Base-by-base conservation (phyloP, 2,888 invertebrate genomes). In the Zhuqinia jingwanae region DNA sequence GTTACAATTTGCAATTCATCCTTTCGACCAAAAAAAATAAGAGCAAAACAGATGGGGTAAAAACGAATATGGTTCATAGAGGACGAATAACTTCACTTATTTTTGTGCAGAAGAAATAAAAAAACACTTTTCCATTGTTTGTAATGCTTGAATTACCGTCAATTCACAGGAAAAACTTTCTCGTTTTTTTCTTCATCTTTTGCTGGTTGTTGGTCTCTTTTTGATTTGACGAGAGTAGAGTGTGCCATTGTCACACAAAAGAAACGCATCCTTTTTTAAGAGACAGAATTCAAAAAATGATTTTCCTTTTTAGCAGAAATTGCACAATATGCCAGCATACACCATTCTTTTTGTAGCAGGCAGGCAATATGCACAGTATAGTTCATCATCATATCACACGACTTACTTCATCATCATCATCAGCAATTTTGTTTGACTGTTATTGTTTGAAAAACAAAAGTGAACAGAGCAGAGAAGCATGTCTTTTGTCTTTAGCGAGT, bases 151-250 rank as follows among this genome's bases (percentile, higher is more conserved):
- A 79, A 79, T 78, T 79, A 65, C 30, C 15, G 20, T 50, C 50
- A 79, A 79, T 79, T 70, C 47, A 25, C 20, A 63, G 45, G 45
- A 79, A 50, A 79, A 79, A 79, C 79, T 79, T 79, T 79, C 79
- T 79, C 79, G 79, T 63, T 47, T 47, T 65, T 63, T 65, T 20
- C 10, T 15, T 58, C 56, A 20, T 58, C 15, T 58, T 50, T 25
- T 58, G 27, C 1, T 70, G 25, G n/a, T n/a, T 30, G 50, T 20
- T 63, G 60, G 58, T 79, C 50, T 22, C 50, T 36, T 77, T 22
- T 50, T 25, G 17, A 42, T 42, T 1, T 58, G 36, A 10, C 20
- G 15, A 15, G 15, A 53, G 53, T 53, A 17, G 53, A 53, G 53
- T 53, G 17, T 68, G 76, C 36, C 36, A 27, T 56, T 76, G 56